Conservation (phyloP, 2,113 vertebrate species). For the Sinocyclocheilus rhinocerous region DNA sequence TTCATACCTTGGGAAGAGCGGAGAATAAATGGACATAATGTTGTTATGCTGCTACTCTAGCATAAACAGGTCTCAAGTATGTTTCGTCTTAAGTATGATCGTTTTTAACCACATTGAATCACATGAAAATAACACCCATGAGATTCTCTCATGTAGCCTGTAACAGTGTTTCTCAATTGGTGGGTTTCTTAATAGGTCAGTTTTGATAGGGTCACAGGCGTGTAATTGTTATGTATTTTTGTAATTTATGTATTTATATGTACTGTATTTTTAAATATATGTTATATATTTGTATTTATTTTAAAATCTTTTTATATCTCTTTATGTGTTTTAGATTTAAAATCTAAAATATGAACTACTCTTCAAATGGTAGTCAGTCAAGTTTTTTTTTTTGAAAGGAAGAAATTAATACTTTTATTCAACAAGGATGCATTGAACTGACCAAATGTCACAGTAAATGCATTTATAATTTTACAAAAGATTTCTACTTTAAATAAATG, state of each 20-base stretch:
- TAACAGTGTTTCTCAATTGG: not conserved
- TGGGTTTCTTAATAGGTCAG: not conserved
- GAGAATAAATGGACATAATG: not conserved
- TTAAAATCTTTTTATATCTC: not conserved
- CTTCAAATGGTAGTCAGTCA: not conserved
- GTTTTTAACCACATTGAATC: constrained; percentile 4
- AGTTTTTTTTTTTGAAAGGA: not conserved
- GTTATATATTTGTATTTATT: not conserved
- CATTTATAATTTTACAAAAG: not conserved
- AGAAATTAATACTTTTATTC: not conserved
- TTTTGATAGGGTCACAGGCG: not conserved
- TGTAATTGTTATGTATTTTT: not conserved
- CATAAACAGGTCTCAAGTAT: not conserved
- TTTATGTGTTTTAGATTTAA: not conserved
- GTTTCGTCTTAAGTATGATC: not conserved
- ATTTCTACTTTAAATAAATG: not conserved
- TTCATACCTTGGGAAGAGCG: not conserved
- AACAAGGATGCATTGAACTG: not conserved
- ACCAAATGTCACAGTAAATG: no score
- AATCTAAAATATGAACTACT: not conserved
- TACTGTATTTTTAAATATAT: not conserved
- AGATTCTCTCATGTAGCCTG: not conserved
- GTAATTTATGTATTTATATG: not conserved
- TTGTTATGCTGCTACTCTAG: not conserved
- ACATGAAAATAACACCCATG: not conserved